These are phyloP conservation scores for Graptemys geographica DNA, from an alignment of 2,797 vertebrate species.

Conservation along the genomic window DNA sequence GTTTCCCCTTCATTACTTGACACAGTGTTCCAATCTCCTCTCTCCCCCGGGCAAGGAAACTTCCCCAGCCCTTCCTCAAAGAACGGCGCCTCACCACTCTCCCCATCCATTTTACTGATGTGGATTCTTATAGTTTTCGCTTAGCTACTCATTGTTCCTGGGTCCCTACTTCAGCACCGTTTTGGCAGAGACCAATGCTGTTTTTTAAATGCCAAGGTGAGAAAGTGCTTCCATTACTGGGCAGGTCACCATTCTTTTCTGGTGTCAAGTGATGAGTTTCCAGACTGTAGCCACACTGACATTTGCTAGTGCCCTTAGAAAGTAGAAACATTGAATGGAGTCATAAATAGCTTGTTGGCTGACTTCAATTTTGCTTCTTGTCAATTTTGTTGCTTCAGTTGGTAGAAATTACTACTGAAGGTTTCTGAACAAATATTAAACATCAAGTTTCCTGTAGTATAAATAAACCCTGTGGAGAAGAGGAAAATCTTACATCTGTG, in stretches of 20 bases:
- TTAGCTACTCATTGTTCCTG: background rate
- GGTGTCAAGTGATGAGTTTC: constrained; percentile 44
- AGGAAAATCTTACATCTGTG: background rate
- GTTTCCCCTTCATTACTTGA: background rate
- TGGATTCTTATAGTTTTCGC: rapidly evolving
- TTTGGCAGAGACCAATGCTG: background rate
- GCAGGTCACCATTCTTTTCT: constrained; percentile 39
- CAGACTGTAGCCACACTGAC: background rate
- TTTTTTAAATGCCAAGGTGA: constrained; percentile 55
- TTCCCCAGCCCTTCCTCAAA: constrained; percentile 3
- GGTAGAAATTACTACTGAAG: constrained; percentile 36
- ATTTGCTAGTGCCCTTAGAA: constrained; percentile 29
- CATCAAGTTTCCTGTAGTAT: constrained; percentile 2
- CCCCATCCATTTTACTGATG: background rate
- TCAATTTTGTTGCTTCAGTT: background rate
- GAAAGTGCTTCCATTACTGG: constrained; percentile 27
- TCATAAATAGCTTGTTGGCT: constrained; percentile 38
- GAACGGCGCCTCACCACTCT: background rate
- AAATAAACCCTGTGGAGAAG: constrained; percentile 24
- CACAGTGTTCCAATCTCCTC: background rate
- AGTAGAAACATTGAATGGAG: constrained; percentile 23
- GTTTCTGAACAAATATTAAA: constrained; percentile 51
- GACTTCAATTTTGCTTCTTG: constrained; percentile 40
- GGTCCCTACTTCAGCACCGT: background rate
- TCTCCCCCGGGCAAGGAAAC: constrained; percentile 1